Base-by-base conservation (phyloP, 1,140 invertebrate genomes). In the Zaprionus taronus region DNA sequence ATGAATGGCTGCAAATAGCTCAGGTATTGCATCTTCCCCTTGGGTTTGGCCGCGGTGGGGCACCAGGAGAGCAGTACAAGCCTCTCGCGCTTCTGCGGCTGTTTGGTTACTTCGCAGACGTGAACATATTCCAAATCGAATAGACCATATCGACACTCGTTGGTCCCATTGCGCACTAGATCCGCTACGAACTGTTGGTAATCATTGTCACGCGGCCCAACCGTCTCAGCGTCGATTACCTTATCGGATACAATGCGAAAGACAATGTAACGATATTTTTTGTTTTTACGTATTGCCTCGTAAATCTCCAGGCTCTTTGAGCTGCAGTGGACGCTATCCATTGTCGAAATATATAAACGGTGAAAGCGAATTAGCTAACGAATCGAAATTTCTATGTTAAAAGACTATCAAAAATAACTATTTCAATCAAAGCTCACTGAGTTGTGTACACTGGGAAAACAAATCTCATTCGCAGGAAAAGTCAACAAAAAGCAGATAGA, bases 351-450 rank as follows among this genome's bases (percentile, higher is more conserved):
- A 20, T 34, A 17, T 17, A 47, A 70, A 55, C 31, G 31, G 36
- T 28, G 55, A 53, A 28, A 41, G 36, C 7, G 34, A 51, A 53
- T 31, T 51, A 31, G 14, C 20, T 24, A 55, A 24, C 55, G 24
- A 38, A 24, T 41, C 15, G 22, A 15, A 60, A 34, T 56, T 71
- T 28, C 31, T 31, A 28, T 51, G 3, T 53, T 22, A 26, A 41
- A 34, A 60, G 47, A 11, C 73, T 82, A 60, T 69, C 55, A 79
- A 67, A 81, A 79, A 72, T 49, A 81, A 81, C 73, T 82, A 82
- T 64, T 82, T 69, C 80, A 73, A 72, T 64, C 68, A 74, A 58
- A 79, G 80, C 74, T 57, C 51, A 73, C 80, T 74, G 5, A 20
- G 65, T 56, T 68, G 14, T 77, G 62, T 60, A 53, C 44, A 31